phyloP scores from a whole-genome alignment of 2,888 invertebrate genomes.

The Rhagophthalmus giganteus region DNA sequence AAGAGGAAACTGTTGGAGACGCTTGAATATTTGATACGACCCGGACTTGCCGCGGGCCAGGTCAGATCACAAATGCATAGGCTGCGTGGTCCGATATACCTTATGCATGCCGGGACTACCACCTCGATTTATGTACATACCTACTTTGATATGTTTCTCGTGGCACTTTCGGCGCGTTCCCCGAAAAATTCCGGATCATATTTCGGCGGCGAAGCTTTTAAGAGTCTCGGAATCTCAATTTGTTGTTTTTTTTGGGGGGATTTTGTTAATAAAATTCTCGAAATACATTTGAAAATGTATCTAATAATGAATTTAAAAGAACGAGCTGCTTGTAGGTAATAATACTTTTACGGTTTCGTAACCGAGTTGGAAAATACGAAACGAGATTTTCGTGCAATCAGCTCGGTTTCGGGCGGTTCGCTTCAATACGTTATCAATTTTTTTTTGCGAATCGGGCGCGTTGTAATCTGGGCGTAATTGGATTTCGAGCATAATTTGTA shows the following conservation, averaged over 20 bases:
- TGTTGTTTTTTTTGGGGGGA: conserved; percentile 4
- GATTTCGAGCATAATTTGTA: conserved; percentile 25
- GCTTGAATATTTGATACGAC: conserved; percentile 29
- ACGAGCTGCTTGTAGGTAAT: too few relatives aligned
- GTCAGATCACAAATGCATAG: conserved; percentile 33
- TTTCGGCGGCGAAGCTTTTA: conserved; percentile 8
- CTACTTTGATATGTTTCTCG: conserved; percentile 35
- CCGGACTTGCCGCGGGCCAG: conserved; percentile 25
- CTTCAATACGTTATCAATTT: conserved; percentile 16
- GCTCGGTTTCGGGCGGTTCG: conserved; percentile 7
- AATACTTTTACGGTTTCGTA: conserved; percentile 18
- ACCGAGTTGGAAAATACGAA: conserved; percentile 14
- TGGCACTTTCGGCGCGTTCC: conserved; percentile 29
- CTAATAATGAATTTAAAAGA: too few relatives aligned
- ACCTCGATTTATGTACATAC: conserved; percentile 37
- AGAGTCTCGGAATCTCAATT: conserved; percentile 18
- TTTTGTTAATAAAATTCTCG: neutral
- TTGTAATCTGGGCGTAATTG: conserved; percentile 27
- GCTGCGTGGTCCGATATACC: conserved; percentile 27
- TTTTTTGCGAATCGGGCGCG: conserved; percentile 7
- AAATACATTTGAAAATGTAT: too few relatives aligned
- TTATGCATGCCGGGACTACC: conserved; percentile 32
- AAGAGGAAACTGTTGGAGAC: conserved; percentile 20
- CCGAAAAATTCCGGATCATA: conserved; percentile 5
- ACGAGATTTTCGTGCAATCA: conserved; percentile 18